Conservation (phyloP, 2,113 vertebrate genomes). For the Helogale parvula region DNA sequence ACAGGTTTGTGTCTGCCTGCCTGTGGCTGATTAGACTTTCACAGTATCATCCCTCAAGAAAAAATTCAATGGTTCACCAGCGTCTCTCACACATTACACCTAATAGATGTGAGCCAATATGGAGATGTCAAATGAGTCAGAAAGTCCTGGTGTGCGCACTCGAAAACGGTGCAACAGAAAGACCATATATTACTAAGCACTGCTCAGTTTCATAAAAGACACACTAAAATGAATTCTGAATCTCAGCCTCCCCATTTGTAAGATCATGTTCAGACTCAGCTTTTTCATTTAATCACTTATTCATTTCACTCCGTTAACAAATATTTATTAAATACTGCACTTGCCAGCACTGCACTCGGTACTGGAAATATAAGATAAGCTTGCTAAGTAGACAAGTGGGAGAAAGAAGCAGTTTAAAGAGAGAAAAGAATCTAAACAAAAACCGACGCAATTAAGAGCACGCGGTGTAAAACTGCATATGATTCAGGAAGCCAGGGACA, state of each 20-base stretch:
- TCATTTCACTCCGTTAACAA: conserved; percentile 46
- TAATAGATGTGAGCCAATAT: neutral
- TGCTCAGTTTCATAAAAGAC: neutral
- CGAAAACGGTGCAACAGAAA: neutral
- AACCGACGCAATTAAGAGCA: conserved; percentile 17
- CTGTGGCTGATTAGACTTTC: neutral
- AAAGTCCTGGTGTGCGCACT: neutral
- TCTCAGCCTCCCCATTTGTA: neutral
- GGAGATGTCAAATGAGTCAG: neutral
- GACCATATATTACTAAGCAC: neutral
- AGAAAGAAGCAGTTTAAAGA: conserved; percentile 31
- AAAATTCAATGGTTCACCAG: neutral
- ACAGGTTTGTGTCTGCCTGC: neutral
- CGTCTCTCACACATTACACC: neutral
- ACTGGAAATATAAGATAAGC: conserved; percentile 55
- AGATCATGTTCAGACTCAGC: conserved; percentile 33
- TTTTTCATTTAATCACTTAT: conserved; percentile 3
- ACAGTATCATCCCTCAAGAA: neutral
- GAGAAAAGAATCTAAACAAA: conserved; percentile 30
- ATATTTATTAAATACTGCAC: conserved; percentile 2
- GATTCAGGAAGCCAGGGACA: neutral
- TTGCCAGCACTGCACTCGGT: neutral
- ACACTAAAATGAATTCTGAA: neutral
- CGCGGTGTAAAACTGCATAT: neutral
- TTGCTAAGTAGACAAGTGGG: conserved; percentile 27